These are phyloP conservation scores for Oxyruncus cristatus DNA, from an alignment of 2,113 vertebrate genomes.

Conservation along the genomic window DNA sequence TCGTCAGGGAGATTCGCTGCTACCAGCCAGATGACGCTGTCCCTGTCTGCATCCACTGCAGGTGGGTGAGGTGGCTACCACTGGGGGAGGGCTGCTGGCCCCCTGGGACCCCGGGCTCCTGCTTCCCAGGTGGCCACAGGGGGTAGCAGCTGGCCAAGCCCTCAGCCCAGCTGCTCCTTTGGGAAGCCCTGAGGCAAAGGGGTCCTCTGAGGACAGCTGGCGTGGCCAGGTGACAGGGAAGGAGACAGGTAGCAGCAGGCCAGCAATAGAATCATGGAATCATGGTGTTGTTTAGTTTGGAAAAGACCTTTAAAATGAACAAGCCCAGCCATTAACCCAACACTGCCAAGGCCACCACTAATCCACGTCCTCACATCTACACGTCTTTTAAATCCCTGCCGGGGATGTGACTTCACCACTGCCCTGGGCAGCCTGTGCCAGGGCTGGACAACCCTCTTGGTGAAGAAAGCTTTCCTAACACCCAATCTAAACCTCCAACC, in stretches of 20 bases:
- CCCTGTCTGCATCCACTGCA: conserved; percentile 96
- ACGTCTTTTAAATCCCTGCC: background rate
- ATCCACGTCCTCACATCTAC: background rate
- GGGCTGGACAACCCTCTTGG: background rate
- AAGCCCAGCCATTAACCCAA: accelerated
- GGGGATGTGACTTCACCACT: background rate
- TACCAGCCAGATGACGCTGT: conserved; percentile 80
- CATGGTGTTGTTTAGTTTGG: background rate
- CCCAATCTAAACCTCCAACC: background rate
- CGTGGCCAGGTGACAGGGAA: accelerated
- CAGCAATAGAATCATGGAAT: background rate
- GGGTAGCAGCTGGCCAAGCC: background rate
- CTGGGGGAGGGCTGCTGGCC: background rate
- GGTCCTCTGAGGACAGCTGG: background rate
- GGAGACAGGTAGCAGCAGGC: background rate
- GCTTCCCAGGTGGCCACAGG: accelerated
- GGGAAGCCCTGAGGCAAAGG: background rate
- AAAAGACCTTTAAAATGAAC: background rate
- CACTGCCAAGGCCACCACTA: background rate
- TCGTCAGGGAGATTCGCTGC: conserved; percentile 83
- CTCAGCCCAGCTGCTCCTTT: background rate
- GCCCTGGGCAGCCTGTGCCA: background rate
- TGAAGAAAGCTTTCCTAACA: background rate
- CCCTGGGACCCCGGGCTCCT: accelerated
- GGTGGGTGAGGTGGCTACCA: conserved; percentile 67